Evolutionary conservation across 2,113 vertebrate species (phyloP).

Genomic region (Poeciliopsis prolifica): DNA sequence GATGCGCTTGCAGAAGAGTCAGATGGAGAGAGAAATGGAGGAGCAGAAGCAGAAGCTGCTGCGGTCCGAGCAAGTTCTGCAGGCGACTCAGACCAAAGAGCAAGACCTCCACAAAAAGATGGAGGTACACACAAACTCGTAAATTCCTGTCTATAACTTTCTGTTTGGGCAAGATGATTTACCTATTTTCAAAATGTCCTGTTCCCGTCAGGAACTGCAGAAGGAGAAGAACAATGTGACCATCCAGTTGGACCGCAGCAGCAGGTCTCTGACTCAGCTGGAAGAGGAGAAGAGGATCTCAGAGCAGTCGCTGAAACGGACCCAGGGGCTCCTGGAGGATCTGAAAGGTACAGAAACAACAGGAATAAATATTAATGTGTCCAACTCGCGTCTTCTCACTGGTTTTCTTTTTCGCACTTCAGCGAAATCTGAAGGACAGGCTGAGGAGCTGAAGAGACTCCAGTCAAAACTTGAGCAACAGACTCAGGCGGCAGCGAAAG

Average conservation of each 20-base stretch:
- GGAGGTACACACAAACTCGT: slow-evolving; percentile 75
- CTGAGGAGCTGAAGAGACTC: slow-evolving; percentile 80
- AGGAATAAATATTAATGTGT: not conserved
- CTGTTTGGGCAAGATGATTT: not conserved
- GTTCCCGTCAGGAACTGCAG: slow-evolving; percentile 80
- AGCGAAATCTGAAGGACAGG: slow-evolving; percentile 84
- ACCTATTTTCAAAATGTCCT: not conserved
- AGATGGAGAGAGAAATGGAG: slow-evolving; percentile 77
- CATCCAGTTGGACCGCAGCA: slow-evolving; percentile 82
- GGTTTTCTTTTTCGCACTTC: slow-evolving; percentile 1
- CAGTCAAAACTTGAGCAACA: slow-evolving; percentile 82
- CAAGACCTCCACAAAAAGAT: slow-evolving; percentile 79
- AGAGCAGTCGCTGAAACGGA: slow-evolving; percentile 81
- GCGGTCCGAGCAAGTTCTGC: slow-evolving; percentile 80
- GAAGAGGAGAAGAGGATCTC: slow-evolving; percentile 82
- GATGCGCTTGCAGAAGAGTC: slow-evolving; percentile 77
- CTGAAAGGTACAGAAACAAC: slow-evolving; percentile 79
- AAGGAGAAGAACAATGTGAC: slow-evolving; percentile 78
- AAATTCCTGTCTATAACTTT: not conserved
- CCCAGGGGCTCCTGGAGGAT: slow-evolving; percentile 82
- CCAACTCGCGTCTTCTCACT: not conserved
- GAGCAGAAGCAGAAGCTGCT: slow-evolving; percentile 83
- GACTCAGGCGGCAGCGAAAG: slow-evolving; percentile 64
- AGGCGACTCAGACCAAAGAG: slow-evolving; percentile 78
- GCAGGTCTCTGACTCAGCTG: slow-evolving; percentile 75